These are phyloP conservation scores for Meandrina meandrites DNA, from an alignment of 92 coral and sea anemone species.

Conservation along the genomic window DNA sequence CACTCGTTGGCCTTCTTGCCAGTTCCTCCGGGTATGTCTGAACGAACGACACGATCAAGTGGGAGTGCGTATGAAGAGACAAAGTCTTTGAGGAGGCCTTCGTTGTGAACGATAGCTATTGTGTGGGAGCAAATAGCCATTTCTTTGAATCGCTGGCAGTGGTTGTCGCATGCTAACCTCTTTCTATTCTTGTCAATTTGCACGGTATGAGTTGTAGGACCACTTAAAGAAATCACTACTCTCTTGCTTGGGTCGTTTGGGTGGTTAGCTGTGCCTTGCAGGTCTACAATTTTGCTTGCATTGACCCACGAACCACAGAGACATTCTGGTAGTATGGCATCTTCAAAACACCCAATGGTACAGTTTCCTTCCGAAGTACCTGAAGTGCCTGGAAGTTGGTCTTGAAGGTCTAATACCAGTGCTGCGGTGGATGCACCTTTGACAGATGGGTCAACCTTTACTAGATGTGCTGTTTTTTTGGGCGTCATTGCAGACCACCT, in stretches of 20 bases:
- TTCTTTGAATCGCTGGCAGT: slow-evolving; percentile 44
- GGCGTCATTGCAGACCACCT: slow-evolving; percentile 24
- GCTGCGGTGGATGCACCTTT: slow-evolving; percentile 23
- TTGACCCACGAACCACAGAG: slow-evolving; percentile 46
- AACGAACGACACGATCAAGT: slow-evolving; percentile 30
- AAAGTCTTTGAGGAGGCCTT: slow-evolving; percentile 32
- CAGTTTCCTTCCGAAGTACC: neutral
- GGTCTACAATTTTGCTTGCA: slow-evolving; percentile 37
- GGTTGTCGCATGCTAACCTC: slow-evolving; percentile 22
- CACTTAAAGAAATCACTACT: slow-evolving; percentile 20
- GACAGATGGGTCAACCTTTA: slow-evolving; percentile 25
- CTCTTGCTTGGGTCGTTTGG: slow-evolving; percentile 37
- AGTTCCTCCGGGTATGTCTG: slow-evolving; percentile 35
- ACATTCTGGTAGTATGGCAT: slow-evolving; percentile 37
- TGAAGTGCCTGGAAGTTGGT: slow-evolving; percentile 11
- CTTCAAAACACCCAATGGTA: slow-evolving; percentile 43
- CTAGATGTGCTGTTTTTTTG: slow-evolving; percentile 20
- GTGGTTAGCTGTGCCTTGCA: slow-evolving; percentile 42
- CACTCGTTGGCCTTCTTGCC: slow-evolving; percentile 46
- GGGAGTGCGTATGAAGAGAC: slow-evolving; percentile 38
- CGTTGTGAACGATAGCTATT: slow-evolving; percentile 38
- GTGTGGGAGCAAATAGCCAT: slow-evolving; percentile 52
- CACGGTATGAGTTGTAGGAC: slow-evolving; percentile 27
- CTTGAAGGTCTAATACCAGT: slow-evolving; percentile 4
- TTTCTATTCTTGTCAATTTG: slow-evolving; percentile 30